Evolutionary conservation across 2,113 vertebrate species (phyloP).

Genomic region (Otis tarda): DNA sequence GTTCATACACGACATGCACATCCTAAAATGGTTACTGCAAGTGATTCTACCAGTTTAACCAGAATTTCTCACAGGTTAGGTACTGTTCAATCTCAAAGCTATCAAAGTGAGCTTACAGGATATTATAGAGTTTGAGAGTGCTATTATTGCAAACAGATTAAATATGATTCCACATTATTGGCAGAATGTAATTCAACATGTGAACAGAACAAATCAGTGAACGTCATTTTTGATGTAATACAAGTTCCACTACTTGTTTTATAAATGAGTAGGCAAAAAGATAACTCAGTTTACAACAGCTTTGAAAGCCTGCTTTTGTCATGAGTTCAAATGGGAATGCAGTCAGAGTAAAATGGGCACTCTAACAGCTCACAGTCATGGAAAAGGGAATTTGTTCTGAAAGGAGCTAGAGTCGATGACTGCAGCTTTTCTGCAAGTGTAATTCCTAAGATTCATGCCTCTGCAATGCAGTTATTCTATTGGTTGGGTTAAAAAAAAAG

Average conservation of each 20-base stretch:
- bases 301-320: background rate
- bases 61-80: background rate
- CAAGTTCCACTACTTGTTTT: background rate
- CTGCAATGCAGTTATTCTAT: conserved; percentile 10
- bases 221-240: background rate
- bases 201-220: background rate
- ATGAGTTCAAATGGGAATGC: background rate
- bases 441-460: conserved; percentile 8
- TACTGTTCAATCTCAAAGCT: background rate
- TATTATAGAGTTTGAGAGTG: background rate
- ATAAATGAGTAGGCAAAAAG: background rate
- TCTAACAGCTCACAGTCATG: background rate
- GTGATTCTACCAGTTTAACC: background rate
- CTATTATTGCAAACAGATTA: background rate
- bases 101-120: background rate
- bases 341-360: background rate
- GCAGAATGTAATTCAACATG: background rate
- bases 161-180: background rate
- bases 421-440: conserved; percentile 17
- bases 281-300: background rate
- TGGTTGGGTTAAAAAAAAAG: conserved; percentile 6
- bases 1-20: background rate
- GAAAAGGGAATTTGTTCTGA: background rate
- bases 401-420: background rate
- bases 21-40: background rate